Base-by-base conservation (phyloP, 2,113 vertebrate genomes). In the Indicator maculatus region DNA sequence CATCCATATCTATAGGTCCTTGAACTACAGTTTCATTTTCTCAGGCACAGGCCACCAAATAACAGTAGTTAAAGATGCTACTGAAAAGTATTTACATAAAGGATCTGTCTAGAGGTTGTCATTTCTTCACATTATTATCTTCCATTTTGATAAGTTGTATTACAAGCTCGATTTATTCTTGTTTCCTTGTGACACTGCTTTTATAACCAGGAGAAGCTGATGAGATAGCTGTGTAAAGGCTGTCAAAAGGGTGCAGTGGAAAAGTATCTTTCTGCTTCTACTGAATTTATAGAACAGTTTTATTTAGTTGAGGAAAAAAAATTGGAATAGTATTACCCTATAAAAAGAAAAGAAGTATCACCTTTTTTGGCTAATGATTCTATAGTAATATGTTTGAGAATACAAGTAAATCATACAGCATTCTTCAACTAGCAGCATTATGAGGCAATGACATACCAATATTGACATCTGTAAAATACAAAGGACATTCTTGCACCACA, bases 91-190 rank as follows among this genome's bases (percentile, higher is more conserved):
- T 95, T 96, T 92, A 72, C 73, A 80, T 89, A 67, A 93, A 92
- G 76, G 56, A 95, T 83, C 79, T 93, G 78, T 86, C 79, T 92
- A 94, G 73, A 83, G 53, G n/a, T 90, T 96, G 86, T 95, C 76
- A 96, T 90, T 81, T 93, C 89, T 91, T 83, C 83, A 63, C 60
- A 66, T 82, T 84, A 70, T 75, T 96, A 96, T 96, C 87, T 93
- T 61, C 72, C 1, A 1, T 89, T 89, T 78, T 90, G 89, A 93
- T 93, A 96, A 96, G 65, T 14, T 75, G n/a, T 81, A 83, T 96
- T 89, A 96, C 39, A 88, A 93, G 27, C 60, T 53, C 86, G 83
- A 38, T 70, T 50, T 64, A 83, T 92, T 85, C 74, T 74, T 31
- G 16, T 86, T 95, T 87, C 71, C 65, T 78, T 72, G 66, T 92